Base-by-base conservation (phyloP, 2,888 invertebrate genomes). In the Opisthograptis luteolata region DNA sequence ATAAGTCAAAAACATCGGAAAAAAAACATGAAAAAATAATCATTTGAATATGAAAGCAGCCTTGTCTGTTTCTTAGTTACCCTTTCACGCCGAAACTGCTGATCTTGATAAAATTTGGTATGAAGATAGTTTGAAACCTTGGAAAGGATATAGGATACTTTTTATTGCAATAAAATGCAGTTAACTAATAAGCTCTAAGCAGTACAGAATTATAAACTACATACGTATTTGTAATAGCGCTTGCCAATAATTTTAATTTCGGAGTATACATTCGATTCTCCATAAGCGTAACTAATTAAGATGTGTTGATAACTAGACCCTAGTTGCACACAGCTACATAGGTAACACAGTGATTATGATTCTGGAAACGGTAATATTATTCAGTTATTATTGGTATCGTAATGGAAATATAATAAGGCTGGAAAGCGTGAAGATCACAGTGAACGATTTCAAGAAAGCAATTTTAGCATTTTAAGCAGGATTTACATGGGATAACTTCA, bases 381-480 rank as follows among this genome's bases (percentile, higher is more conserved):
- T 84, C 81, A 79, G 71, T 76, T 79, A 77, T 81, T 84, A 84
- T 83, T 84, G 75, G 77, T 82, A 83, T 84, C 84, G 79, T 86
- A 88, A 87, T 87, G 83, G 81, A 87, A 50, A 87, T 86, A 86
- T 89, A 84, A 88, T 87, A 84, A 84, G 81, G 77, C 70, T 62
- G 68, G 76, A 73, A 82, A 87, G 85, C 89, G 86, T 86, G 87
- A 90, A 90, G 89, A 90, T 90, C 81, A 77, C 70, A 71, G 70
- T 73, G 71, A 78, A 80, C 84, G 89, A 90, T 89, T 87, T 87
- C 79, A 73, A 71, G 74, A 82, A 83, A 81, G 88, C 81, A 87
- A 86, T 88, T 88, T 88, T 87, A 87, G 84, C 84, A 84, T 86
- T 87, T 42, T 35, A 49, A 47, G 72, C 73, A 64, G 68, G 70